Percentiles rank a stretch among this genome's conserved stretches.
Conservation (phyloP, 2,888 invertebrate genomes). For the Boloria selene region DNA sequence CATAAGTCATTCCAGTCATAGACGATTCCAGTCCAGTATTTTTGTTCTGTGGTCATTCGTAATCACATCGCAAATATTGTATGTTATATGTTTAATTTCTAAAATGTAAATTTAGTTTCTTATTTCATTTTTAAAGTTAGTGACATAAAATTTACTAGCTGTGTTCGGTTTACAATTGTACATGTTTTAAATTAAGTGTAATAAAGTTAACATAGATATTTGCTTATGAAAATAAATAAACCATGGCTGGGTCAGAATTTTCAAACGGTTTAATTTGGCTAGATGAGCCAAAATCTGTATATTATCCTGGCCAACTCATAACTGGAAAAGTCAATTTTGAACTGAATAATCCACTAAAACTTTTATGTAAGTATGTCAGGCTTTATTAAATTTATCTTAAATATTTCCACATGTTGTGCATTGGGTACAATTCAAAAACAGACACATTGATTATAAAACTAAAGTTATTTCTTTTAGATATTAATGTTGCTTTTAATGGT, state of each 20-base stretch:
- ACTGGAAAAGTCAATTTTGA: conserved; percentile 55
- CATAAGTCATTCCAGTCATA: no score
- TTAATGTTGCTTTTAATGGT: conserved; percentile 55
- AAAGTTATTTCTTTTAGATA: conserved; percentile 45
- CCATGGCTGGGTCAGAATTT: conserved; percentile 31
- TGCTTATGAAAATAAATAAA: neutral
- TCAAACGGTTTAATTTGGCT: conserved; percentile 52
- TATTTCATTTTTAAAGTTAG: no score
- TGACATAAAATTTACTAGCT: no score
- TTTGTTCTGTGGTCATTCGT: no score
- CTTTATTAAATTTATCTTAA: neutral
- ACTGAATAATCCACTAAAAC: conserved; percentile 48
- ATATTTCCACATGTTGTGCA: conserved; percentile 15
- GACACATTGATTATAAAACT: no score
- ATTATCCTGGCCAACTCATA: conserved; percentile 62
- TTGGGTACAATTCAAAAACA: no score
- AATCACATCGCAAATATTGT: no score
- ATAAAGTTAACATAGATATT: neutral
- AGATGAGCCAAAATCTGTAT: conserved; percentile 51
- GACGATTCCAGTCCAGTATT: no score
- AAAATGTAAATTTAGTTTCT: no score
- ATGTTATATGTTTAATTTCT: no score
- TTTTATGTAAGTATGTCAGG: conserved; percentile 50
- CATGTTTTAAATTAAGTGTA: neutral
- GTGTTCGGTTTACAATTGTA: neutral